Conservation (phyloP, 2,888 invertebrate genomes). For the Folsomia candida region DNA sequence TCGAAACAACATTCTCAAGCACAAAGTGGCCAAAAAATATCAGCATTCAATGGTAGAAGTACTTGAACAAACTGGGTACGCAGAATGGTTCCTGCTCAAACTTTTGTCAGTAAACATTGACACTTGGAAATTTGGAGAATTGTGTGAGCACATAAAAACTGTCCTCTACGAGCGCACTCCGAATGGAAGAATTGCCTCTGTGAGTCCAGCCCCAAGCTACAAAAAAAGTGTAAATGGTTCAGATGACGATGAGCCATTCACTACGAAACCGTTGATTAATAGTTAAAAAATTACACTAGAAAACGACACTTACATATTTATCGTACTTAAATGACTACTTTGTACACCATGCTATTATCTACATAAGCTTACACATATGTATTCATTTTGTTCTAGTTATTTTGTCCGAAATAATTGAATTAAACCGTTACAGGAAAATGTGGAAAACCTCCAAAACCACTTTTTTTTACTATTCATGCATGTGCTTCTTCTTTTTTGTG, state of each 20-base stretch:
- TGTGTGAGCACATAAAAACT: slow-evolving; percentile 30
- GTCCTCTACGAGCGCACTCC: slow-evolving; percentile 22
- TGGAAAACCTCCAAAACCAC: neutral
- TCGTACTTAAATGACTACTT: neutral
- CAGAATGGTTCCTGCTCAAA: slow-evolving; percentile 49
- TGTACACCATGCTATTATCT: too few species aligned
- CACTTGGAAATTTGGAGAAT: slow-evolving; percentile 36
- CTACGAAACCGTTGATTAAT: neutral
- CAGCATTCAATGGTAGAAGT: neutral
- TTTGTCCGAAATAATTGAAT: too few species aligned
- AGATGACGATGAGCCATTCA: slow-evolving; percentile 5
- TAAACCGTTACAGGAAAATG: neutral
- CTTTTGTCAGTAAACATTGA: slow-evolving; percentile 42
- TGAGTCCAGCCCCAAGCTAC: slow-evolving; percentile 34
- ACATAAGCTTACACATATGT: too few species aligned
- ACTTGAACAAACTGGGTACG: slow-evolving; percentile 31
- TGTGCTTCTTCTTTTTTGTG: too few species aligned
- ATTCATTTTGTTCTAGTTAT: too few species aligned
- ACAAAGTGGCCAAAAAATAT: slow-evolving; percentile 24
- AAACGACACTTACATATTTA: neutral
- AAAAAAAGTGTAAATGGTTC: slow-evolving; percentile 25
- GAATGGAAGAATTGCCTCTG: slow-evolving; percentile 20
- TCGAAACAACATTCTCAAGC: slow-evolving; percentile 30
- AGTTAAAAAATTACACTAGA: neutral
- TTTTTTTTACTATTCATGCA: neutral